Conservation (phyloP, 1,140 invertebrate genomes). For the Yoshiicerus persimilis region DNA sequence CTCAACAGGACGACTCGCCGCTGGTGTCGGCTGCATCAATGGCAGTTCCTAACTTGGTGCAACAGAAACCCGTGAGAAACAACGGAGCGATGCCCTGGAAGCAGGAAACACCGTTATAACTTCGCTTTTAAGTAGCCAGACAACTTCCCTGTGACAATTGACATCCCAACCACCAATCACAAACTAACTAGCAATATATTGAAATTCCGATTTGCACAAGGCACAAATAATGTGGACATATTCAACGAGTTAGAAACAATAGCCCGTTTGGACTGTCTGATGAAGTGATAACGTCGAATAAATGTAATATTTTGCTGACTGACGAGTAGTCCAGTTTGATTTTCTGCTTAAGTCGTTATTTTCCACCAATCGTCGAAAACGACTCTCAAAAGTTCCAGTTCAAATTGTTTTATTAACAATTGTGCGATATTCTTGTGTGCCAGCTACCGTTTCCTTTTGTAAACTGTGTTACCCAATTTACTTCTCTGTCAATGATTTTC, state of each 20-base stretch:
- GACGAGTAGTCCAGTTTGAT: constrained; percentile 2
- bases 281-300: constrained; percentile 8
- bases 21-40: constrained; percentile 47
- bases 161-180: not conserved
- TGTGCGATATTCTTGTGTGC: not conserved
- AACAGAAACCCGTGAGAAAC: constrained; percentile 55
- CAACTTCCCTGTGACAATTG: not conserved
- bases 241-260: not conserved
- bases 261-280: not conserved
- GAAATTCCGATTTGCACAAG: constrained; percentile 4
- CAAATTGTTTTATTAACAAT: not conserved
- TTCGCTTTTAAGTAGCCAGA: not conserved
- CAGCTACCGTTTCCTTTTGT: not conserved
- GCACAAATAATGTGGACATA: constrained; percentile 2
- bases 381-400: not conserved
- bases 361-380: not conserved
- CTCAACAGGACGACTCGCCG: constrained; percentile 35
- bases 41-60: constrained; percentile 45
- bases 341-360: not conserved
- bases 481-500: not conserved
- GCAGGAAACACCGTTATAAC: constrained; percentile 68
- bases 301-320: constrained; percentile 21
- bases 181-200: constrained; percentile 5
- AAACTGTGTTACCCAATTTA: not conserved
- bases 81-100: constrained; percentile 66